Evolutionary conservation across 2,888 invertebrate species (phyloP).

Genomic region (Cosmopolites sordidus): DNA sequence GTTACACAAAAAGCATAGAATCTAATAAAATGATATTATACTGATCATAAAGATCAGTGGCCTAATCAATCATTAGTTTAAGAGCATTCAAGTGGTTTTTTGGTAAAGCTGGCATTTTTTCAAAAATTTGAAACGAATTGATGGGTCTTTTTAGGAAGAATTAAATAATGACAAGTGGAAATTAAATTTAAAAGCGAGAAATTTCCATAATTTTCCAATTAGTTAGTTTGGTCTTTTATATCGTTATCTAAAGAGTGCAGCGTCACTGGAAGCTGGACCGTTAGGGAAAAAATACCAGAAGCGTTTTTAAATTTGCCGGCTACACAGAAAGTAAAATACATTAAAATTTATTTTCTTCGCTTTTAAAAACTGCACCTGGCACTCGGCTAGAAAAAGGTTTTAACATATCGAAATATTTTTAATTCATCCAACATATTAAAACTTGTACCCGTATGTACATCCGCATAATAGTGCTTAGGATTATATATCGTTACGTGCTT

Average conservation of each 20-base stretch:
- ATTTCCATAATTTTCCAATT: conserved; percentile 24
- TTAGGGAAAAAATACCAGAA: conserved; percentile 24
- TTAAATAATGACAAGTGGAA: conserved; percentile 9
- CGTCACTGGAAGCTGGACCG: conserved; percentile 17
- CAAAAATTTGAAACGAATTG: neutral
- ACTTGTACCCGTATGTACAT: neutral
- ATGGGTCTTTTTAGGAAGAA: neutral
- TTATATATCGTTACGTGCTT: neutral
- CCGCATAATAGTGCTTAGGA: neutral
- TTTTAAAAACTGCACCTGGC: conserved; percentile 26
- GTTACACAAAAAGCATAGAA: too few relatives aligned
- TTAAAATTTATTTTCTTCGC: conserved; percentile 28
- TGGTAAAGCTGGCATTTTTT: too few relatives aligned
- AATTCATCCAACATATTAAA: neutral
- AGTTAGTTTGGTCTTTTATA: conserved; percentile 17
- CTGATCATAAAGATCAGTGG: too few relatives aligned
- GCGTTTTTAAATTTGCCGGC: conserved; percentile 24
- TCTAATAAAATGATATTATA: too few relatives aligned
- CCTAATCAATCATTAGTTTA: too few relatives aligned
- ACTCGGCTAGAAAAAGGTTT: conserved; percentile 17
- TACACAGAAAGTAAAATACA: conserved; percentile 25
- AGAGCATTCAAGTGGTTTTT: too few relatives aligned
- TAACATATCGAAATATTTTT: conserved; percentile 8
- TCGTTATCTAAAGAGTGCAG: conserved; percentile 25
- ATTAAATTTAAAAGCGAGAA: conserved; percentile 16